Percentiles rank a stretch among this genome's conserved stretches.
phyloP scores from a whole-genome alignment of 2,113 vertebrate species.

The Brachyhypopomus occidentalis region DNA sequence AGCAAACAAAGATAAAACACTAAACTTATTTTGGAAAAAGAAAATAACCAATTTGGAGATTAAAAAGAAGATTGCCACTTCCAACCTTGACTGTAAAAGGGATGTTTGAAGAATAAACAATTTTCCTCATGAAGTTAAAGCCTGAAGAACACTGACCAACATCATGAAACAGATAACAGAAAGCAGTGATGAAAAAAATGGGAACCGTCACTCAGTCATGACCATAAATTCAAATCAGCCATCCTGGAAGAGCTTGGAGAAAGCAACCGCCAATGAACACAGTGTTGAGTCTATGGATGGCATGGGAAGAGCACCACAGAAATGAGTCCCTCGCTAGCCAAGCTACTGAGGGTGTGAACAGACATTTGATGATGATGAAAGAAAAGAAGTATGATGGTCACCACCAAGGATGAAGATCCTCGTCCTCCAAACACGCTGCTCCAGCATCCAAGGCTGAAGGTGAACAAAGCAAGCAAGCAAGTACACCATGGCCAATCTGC shows the following conservation, averaged over 20 bases:
- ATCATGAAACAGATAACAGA: not conserved
- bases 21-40: slow-evolving; percentile 9
- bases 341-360: not conserved
- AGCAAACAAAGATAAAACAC: slow-evolving; percentile 15
- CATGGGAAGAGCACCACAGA: not conserved
- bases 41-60: not conserved
- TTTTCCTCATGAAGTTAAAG: slow-evolving; percentile 22
- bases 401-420: slow-evolving; percentile 10
- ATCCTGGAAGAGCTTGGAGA: slow-evolving; percentile 7
- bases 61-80: slow-evolving; percentile 14
- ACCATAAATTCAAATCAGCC: slow-evolving; percentile 14
- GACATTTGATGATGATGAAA: not conserved
- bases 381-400: slow-evolving; percentile 13
- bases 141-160: slow-evolving; percentile 15
- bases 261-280: not conserved
- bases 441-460: not conserved
- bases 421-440: not conserved
- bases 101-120: not conserved
- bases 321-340: slow-evolving; percentile 3
- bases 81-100: not conserved
- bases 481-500: not conserved
- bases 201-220: slow-evolving; percentile 3
- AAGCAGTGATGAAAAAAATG: slow-evolving; percentile 11
- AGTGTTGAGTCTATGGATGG: slow-evolving; percentile 18
- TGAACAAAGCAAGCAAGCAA: slow-evolving; percentile 4